A percentile compares a stretch with the other conserved stretches of the same genome.
These are phyloP conservation scores for Pelvicachromis taeniatus DNA, from an alignment of 2,113 vertebrate species.

Conservation along the genomic window DNA sequence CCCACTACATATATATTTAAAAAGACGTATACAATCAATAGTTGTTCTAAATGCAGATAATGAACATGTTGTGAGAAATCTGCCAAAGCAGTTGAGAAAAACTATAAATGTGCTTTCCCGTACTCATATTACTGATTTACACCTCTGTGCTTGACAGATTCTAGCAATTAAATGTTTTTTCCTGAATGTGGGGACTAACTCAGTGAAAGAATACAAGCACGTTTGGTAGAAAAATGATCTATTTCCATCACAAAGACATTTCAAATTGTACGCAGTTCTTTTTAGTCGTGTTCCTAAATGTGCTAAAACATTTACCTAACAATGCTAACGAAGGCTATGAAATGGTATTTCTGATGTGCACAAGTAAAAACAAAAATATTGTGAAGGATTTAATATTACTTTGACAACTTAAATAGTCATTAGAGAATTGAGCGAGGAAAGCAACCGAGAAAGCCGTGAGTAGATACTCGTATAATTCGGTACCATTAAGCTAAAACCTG, in stretches of 20 bases:
- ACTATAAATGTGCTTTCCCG: neutral
- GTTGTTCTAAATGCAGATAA: neutral
- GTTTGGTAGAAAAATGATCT: neutral
- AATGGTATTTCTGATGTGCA: neutral
- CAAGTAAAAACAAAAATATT: neutral
- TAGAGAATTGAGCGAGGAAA: neutral
- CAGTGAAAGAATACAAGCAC: neutral
- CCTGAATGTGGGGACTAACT: neutral
- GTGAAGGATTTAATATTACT: neutral
- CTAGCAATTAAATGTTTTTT: neutral
- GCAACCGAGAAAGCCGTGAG: neutral
- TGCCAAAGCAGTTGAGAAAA: neutral
- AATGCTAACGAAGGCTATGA: neutral
- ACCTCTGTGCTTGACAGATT: neutral
- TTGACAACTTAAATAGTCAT: neutral
- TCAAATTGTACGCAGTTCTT: neutral
- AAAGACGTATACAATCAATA: neutral
- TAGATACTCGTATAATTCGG: neutral
- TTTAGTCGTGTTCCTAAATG: neutral
- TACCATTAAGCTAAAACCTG: neutral
- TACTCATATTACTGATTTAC: neutral
- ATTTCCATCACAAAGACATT: neutral
- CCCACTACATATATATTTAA: neutral
- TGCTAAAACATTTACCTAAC: neutral
- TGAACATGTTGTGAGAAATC: neutral